Evolutionary conservation across 1,140 invertebrate species (phyloP).

Genomic region (Drosophila persimilis): DNA sequence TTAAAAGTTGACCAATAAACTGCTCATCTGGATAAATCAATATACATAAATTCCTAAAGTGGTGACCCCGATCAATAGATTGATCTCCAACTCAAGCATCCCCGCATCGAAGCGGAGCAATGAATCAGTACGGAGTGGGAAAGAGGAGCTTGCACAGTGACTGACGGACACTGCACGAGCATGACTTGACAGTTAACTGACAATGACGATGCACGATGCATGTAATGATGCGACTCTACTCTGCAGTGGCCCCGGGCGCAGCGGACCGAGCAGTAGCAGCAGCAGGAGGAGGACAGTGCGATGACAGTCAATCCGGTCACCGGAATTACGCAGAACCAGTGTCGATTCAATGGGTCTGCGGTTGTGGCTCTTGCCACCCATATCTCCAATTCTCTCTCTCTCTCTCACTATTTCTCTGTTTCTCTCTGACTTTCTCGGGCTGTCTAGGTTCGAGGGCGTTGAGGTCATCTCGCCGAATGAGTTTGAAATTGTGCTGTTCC

Average conservation of each 20-base stretch:
- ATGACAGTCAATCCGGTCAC: conserved; percentile 44
- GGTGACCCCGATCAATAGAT: too few relatives aligned
- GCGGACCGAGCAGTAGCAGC: conserved; percentile 1
- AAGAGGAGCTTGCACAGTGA: too few relatives aligned
- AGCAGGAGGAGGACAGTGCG: conserved; percentile 1
- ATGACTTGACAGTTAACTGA: conserved; percentile 57
- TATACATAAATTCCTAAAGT: too few relatives aligned
- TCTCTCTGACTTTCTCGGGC: too few relatives aligned
- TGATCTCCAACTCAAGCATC: too few relatives aligned
- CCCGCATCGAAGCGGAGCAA: too few relatives aligned
- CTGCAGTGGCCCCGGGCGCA: not conserved
- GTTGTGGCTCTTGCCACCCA: not conserved
- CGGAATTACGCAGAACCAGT: conserved; percentile 48
- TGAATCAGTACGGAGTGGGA: too few relatives aligned
- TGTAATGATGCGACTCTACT: conserved; percentile 9
- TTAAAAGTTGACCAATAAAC: too few relatives aligned
- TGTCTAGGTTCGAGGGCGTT: conserved; percentile 90
- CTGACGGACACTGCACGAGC: conserved; percentile 9
- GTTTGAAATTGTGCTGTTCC: conserved; percentile 96
- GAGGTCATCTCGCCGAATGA: conserved; percentile 95
- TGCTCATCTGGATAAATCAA: too few relatives aligned
- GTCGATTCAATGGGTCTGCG: too few relatives aligned
- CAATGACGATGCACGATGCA: conserved; percentile 59
- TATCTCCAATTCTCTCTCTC: not conserved
- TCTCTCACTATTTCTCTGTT: not conserved